These are phyloP conservation scores for Sebastes itinus DNA, from an alignment of 2,797 vertebrate genomes.

Conservation along the genomic window DNA sequence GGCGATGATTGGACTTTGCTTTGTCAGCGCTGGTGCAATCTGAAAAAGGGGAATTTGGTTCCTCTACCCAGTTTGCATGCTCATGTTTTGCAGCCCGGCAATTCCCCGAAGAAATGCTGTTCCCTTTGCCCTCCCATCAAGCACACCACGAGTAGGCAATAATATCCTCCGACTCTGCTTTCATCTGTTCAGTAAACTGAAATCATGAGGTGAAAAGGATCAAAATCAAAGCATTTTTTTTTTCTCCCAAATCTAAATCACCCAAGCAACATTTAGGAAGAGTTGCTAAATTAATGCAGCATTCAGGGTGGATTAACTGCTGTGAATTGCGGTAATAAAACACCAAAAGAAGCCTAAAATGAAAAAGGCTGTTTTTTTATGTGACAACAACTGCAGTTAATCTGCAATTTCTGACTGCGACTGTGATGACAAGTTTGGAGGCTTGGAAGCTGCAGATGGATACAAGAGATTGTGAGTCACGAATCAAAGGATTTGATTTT, in stretches of 20 bases:
- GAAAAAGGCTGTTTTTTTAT: background rate
- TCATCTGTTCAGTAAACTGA: conserved; percentile 6
- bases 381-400: background rate
- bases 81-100: background rate
- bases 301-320: background rate
- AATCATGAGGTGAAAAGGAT: background rate
- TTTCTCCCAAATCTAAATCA: background rate
- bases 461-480: conserved; percentile 1
- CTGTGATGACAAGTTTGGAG: background rate
- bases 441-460: conserved; percentile 9
- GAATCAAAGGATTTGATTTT: conserved; percentile 22
- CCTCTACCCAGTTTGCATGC: conserved; percentile 2
- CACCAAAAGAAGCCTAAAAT: background rate
- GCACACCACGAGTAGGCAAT: background rate
- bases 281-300: background rate
- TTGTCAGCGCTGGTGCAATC: background rate
- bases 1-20: conserved; percentile 40
- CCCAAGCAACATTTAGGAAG: background rate
- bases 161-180: background rate
- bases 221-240: background rate
- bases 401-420: background rate
- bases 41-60: conserved; percentile 25
- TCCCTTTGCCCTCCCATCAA: background rate
- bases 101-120: conserved; percentile 3
- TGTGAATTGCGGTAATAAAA: background rate